These are phyloP conservation scores for Tryphoninae sp. DNA, from an alignment of 2,888 invertebrate genomes.

Conservation along the genomic window DNA sequence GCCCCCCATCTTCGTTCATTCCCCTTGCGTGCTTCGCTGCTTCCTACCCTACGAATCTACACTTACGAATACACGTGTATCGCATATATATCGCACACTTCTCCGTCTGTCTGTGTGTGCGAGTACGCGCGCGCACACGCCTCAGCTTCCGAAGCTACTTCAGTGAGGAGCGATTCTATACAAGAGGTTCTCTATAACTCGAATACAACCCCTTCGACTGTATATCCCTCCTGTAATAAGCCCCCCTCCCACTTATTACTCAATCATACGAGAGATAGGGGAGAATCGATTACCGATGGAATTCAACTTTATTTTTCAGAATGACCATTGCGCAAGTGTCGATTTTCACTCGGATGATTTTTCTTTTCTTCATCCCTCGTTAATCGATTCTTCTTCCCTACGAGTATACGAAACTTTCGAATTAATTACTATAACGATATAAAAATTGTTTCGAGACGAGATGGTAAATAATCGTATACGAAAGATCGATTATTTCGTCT, in stretches of 20 bases:
- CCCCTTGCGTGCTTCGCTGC: constrained; percentile 56
- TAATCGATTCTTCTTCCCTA: too few species aligned
- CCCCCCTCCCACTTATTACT: constrained; percentile 35
- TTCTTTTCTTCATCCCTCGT: neutral
- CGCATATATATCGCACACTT: constrained; percentile 11
- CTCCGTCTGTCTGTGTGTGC: neutral
- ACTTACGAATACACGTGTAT: constrained; percentile 18
- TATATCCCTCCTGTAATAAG: neutral
- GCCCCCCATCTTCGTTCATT: constrained; percentile 48
- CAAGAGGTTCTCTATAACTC: constrained; percentile 46
- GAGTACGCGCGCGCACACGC: neutral
- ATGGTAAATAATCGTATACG: constrained; percentile 55
- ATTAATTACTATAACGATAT: constrained; percentile 57
- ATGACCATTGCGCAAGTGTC: constrained; percentile 1
- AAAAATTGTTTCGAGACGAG: constrained; percentile 11
- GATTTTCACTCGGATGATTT: neutral
- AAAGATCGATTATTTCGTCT: constrained; percentile 55
- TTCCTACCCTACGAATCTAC: constrained; percentile 36
- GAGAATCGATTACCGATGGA: constrained; percentile 53
- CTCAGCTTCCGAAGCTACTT: constrained; percentile 59
- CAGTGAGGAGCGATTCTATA: constrained; percentile 48
- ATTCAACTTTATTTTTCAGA: constrained; percentile 10
- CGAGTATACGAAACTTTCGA: constrained; percentile 54
- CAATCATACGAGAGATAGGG: constrained; percentile 34
- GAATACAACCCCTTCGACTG: constrained; percentile 41